Evolutionary conservation across 2,888 invertebrate genomes (phyloP).

Genomic region (Chouioia cunea): DNA sequence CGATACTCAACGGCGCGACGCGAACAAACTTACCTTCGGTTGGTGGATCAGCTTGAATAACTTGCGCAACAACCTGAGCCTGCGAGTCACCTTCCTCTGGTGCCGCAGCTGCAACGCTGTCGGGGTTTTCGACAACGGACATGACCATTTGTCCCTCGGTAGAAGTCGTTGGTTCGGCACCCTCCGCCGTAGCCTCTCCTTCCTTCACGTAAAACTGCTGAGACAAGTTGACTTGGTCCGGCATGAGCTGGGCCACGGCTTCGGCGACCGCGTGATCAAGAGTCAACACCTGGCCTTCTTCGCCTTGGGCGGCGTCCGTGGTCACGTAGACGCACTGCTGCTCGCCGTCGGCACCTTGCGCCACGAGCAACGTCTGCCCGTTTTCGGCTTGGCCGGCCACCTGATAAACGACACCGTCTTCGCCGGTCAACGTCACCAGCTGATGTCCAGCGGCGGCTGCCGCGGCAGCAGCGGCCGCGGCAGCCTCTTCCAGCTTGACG

Average conservation of each 20-base stretch:
- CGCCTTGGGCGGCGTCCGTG: conserved; percentile 72
- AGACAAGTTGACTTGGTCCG: conserved; percentile 68
- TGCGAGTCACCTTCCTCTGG: conserved; percentile 69
- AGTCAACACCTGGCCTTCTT: conserved; percentile 72
- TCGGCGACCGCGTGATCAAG: conserved; percentile 71
- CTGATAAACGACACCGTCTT: conserved; percentile 86
- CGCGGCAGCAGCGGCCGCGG: conserved; percentile 38
- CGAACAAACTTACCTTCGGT: conserved; percentile 79
- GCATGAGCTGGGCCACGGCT: conserved; percentile 73
- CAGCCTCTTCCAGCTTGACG: conserved; percentile 3
- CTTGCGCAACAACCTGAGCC: conserved; percentile 87
- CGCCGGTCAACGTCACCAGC: conserved; percentile 84
- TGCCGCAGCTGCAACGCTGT: conserved; percentile 52
- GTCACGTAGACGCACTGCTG: conserved; percentile 79
- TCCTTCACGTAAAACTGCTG: conserved; percentile 68
- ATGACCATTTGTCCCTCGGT: conserved; percentile 69
- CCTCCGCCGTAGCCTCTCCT: conserved; percentile 52
- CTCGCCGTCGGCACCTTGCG: conserved; percentile 82
- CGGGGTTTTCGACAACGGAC: conserved; percentile 67
- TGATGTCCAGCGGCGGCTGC: conserved; percentile 42
- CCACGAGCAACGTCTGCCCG: conserved; percentile 81
- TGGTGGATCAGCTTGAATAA: conserved; percentile 86
- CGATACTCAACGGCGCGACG: too few species aligned
- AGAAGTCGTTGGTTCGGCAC: conserved; percentile 50
- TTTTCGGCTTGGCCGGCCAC: conserved; percentile 85